phyloP scores from a whole-genome alignment of 2,888 invertebrate genomes.

The Craniophora ligustri region DNA sequence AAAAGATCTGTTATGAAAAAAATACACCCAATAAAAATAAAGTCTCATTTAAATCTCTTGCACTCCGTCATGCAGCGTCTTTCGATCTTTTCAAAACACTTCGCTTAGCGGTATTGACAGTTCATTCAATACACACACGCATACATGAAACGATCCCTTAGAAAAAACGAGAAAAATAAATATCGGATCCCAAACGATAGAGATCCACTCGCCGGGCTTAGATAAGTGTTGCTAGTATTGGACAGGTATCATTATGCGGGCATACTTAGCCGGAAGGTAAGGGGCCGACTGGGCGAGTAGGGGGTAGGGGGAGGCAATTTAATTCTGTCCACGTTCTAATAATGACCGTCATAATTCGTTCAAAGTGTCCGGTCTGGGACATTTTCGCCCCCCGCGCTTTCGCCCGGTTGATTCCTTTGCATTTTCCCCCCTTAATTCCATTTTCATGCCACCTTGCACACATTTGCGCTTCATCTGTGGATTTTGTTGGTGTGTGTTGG shows the following conservation, averaged over 20 bases:
- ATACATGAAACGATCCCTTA: conserved; percentile 49
- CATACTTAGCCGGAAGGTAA: conserved; percentile 84
- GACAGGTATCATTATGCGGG: conserved; percentile 87
- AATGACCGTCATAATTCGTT: conserved; percentile 90
- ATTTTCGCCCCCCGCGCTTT: conserved; percentile 77
- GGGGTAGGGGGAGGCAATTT: conserved; percentile 85
- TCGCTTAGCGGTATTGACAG: conserved; percentile 50
- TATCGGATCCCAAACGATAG: conserved; percentile 58
- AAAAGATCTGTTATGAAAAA: not conserved
- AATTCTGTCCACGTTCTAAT: conserved; percentile 90
- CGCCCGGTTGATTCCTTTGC: conserved; percentile 85
- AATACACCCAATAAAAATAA: not conserved
- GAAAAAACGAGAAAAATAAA: conserved; percentile 52
- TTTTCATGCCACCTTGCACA: conserved; percentile 88
- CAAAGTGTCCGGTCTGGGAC: conserved; percentile 89
- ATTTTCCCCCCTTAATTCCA: conserved; percentile 86
- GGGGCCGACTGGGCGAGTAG: conserved; percentile 58
- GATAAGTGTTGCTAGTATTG: conserved; percentile 82
- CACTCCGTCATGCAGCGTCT: conserved; percentile 31
- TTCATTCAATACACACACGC: conserved; percentile 50
- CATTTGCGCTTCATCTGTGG: conserved; percentile 77
- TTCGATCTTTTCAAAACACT: conserved; percentile 47
- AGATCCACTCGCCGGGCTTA: conserved; percentile 65
- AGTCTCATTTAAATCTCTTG: conserved; percentile 10
- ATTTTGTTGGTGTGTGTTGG: conserved; percentile 61